These are phyloP conservation scores for Microhierax caerulescens DNA, from an alignment of 2,797 vertebrate genomes.

Conservation along the genomic window DNA sequence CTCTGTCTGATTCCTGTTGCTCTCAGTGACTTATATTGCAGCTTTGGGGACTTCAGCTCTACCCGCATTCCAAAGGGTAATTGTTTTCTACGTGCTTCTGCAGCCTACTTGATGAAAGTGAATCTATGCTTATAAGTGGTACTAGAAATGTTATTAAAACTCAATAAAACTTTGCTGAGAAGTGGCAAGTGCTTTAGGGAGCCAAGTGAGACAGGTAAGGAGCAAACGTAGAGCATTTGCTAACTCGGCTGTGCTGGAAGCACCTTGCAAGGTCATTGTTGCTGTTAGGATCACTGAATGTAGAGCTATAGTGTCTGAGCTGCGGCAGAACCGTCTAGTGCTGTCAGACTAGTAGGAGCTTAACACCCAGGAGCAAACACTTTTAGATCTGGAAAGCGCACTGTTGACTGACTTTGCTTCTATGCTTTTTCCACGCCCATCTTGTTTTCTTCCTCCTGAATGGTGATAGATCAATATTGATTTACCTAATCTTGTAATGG, in stretches of 20 bases:
- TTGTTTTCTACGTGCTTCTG: neutral
- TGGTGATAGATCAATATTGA: neutral
- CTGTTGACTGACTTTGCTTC: neutral
- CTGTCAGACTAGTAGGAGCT: neutral
- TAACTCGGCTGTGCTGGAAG: neutral
- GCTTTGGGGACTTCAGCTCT: neutral
- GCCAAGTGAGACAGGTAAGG: neutral
- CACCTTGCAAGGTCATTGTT: neutral
- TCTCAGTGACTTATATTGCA: neutral
- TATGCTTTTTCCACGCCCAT: neutral
- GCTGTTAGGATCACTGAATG: no score
- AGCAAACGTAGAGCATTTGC: neutral
- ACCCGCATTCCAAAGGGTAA: neutral
- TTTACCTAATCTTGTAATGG: neutral
- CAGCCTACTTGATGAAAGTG: neutral
- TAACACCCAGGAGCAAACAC: neutral
- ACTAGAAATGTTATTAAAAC: neutral
- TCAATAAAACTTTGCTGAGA: neutral
- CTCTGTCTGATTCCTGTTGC: neutral
- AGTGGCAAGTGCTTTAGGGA: neutral
- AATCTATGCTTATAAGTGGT: neutral
- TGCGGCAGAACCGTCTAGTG: neutral
- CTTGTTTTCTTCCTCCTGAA: neutral
- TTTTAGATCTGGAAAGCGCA: neutral
- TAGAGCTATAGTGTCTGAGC: neutral